Percentiles rank a stretch among this genome's conserved stretches.
These are phyloP conservation scores for Tetrapedia diversipes DNA, from an alignment of 2,888 invertebrate species.

Conservation along the genomic window DNA sequence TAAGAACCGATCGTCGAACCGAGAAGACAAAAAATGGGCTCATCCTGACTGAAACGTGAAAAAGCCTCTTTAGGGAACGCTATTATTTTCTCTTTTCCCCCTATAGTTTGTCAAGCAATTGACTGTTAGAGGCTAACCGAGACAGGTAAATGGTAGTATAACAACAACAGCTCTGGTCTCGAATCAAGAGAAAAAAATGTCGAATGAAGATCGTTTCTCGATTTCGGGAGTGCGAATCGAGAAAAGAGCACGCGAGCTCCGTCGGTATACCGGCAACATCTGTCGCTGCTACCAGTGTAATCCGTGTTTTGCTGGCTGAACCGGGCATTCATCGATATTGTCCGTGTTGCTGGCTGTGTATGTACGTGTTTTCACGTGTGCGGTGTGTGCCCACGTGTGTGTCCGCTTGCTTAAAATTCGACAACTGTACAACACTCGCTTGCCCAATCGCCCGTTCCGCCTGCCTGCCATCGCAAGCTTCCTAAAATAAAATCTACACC, in stretches of 20 bases:
- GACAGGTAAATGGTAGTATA: conserved; percentile 45
- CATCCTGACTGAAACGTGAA: conserved; percentile 6
- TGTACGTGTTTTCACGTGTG: conserved; percentile 60
- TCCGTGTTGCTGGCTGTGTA: conserved; percentile 61
- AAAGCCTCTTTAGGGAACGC: conserved; percentile 8
- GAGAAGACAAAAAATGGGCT: conserved; percentile 23
- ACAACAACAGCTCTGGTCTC: conserved; percentile 11
- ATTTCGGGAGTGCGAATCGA: conserved; percentile 12
- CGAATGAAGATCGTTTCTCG: conserved; percentile 12
- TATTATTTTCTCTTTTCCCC: not conserved
- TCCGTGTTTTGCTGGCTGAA: conserved; percentile 60
- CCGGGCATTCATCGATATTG: conserved; percentile 60
- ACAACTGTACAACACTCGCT: conserved; percentile 42
- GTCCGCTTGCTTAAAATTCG: conserved; percentile 50
- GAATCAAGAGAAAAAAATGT: not conserved
- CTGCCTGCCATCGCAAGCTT: conserved; percentile 21
- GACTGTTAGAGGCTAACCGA: conserved; percentile 27
- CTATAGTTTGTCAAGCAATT: conserved; percentile 19
- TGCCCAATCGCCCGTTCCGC: conserved; percentile 50
- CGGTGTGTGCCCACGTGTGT: conserved; percentile 63
- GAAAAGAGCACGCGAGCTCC: conserved; percentile 16
- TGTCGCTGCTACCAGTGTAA: conserved; percentile 50
- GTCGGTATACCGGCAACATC: conserved; percentile 29
- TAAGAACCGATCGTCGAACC: conserved; percentile 41
- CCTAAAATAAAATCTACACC: not conserved